phyloP scores from a whole-genome alignment of 2,888 invertebrate species.

The Dasypolia templi region DNA sequence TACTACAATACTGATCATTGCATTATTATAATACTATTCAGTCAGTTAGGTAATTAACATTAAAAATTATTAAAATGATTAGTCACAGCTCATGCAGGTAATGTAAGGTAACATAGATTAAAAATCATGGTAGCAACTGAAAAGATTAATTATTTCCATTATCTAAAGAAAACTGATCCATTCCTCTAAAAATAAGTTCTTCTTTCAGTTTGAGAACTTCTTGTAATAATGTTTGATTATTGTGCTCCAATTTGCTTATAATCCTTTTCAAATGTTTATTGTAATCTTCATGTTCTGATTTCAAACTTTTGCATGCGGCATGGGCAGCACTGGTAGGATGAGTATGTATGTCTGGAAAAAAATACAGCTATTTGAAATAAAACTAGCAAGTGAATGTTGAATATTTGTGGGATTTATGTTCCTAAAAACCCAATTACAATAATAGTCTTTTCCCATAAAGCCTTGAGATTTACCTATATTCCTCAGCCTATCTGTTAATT shows the following conservation, averaged over 20 bases:
- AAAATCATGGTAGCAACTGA: constrained; percentile 2
- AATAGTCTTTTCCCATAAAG: neutral
- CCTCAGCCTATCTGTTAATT: constrained; percentile 80
- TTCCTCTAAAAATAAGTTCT: constrained; percentile 74
- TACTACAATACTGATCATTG: constrained; percentile 58
- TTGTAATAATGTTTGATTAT: constrained; percentile 63
- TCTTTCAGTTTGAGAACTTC: constrained; percentile 75
- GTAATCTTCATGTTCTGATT: constrained; percentile 62
- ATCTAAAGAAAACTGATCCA: constrained; percentile 67
- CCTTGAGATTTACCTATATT: constrained; percentile 76
- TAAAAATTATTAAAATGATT: constrained; percentile 42
- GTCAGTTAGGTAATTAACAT: constrained; percentile 47
- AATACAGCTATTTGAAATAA: neutral
- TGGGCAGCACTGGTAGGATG: constrained; percentile 59
- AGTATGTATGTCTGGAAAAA: constrained; percentile 58
- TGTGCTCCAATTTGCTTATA: constrained; percentile 63
- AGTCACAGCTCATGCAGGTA: constrained; percentile 56
- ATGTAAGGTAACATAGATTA: constrained; percentile 34
- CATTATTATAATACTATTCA: constrained; percentile 41
- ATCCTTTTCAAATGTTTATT: constrained; percentile 60
- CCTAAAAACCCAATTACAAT: neutral
- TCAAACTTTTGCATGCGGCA: constrained; percentile 56
- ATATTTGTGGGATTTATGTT: neutral
- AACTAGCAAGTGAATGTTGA: neutral
- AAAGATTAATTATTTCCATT: constrained; percentile 43